Evolutionary conservation across 2,797 vertebrate genomes (phyloP).

Genomic region (Megaceryle alcyon): DNA sequence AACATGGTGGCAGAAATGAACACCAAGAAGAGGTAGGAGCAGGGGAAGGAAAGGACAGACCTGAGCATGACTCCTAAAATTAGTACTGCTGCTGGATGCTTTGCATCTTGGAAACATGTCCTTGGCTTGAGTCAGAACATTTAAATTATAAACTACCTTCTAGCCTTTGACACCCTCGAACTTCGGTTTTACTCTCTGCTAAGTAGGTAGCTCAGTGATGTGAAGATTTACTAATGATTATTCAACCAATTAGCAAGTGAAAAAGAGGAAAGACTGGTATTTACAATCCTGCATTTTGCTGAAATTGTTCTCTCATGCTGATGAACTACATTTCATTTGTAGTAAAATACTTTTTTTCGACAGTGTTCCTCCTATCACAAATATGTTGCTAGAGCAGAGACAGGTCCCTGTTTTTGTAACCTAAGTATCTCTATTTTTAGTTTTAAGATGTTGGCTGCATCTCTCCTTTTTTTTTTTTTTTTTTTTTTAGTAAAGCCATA

Average conservation of each 20-base stretch:
- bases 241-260: not conserved
- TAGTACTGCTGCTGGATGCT: slow-evolving; percentile 43
- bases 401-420: slow-evolving; percentile 38
- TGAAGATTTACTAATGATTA: not conserved
- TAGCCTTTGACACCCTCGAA: slow-evolving; percentile 6
- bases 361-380: not conserved
- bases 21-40: not conserved
- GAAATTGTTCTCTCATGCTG: not conserved
- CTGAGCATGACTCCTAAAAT: slow-evolving; percentile 40
- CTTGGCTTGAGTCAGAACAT: slow-evolving; percentile 16
- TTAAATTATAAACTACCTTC: slow-evolving; percentile 1
- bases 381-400: slow-evolving; percentile 6
- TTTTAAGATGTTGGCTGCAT: slow-evolving; percentile 38
- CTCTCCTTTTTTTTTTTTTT: not conserved
- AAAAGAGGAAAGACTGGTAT: not conserved
- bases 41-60: slow-evolving; percentile 14
- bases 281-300: not conserved
- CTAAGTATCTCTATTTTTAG: slow-evolving; percentile 56
- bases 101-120: slow-evolving; percentile 29
- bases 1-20: not conserved
- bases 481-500: not conserved
- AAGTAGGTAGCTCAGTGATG: not conserved
- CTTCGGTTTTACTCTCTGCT: not conserved
- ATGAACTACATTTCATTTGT: not conserved
- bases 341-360: not conserved